Evolutionary conservation across 2,888 invertebrate species (phyloP), one percentile per base, ranked within the genome.

Genomic region (Papilio gigon): DNA sequence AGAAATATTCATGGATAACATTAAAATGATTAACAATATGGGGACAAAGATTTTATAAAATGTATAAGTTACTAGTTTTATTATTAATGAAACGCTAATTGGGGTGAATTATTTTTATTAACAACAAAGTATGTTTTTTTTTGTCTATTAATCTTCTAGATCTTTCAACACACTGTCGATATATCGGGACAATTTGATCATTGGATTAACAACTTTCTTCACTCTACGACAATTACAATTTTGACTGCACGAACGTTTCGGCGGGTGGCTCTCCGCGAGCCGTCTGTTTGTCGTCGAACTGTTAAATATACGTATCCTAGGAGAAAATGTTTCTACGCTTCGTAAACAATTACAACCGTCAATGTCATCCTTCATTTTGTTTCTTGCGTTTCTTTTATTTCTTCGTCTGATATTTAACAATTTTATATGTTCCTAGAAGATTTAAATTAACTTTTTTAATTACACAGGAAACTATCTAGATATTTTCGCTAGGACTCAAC

Each of bases 121-220:
- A 68, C 58, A 63, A 44, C 17, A 44, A 11, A 47, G n/a, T n/a
- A n/a, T n/a, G n/a, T n/a, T n/a, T 47, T 33, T 64, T 37, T 68
- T 64, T 35, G 20, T 47, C 30, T 67, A 65, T 72, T 63, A 78
- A 68, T 82, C 81, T 42, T 84, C 79, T 35, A 84, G 76, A 69
- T 89, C 84, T 65, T 80, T 78, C 68, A 90, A 71, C 69, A 88
- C 74, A 53, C 71, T 80, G 69, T 90, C 88, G 44, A 90, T 83
- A 70, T 85, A 85, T 17, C 75, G 78, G 25, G 85, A 83, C 67
- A 90, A 79, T 77, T 85, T 82, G 35, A 85, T 69, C 83, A 90
- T 86, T 1, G 88, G 87, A 68, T 84, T 84, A 20, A 78, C 71
- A 5, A 82, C 76, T 71, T 74, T 79, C 37, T 72, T 76, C 25